Evolutionary conservation across 2,888 invertebrate genomes (phyloP).

Genomic region (Amphipyra berbera): DNA sequence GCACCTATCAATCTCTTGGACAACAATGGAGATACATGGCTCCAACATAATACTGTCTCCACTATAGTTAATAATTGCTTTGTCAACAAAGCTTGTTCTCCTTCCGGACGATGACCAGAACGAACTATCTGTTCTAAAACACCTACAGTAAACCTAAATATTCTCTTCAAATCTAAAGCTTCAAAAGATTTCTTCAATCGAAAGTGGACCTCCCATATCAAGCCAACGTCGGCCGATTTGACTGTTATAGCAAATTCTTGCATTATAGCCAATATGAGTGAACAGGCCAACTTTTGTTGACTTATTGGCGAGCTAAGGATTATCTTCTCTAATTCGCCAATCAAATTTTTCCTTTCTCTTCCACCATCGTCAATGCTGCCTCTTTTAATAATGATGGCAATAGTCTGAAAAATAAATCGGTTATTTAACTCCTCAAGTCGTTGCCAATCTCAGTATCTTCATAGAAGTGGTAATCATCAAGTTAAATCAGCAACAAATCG

Average conservation of each 20-base stretch:
- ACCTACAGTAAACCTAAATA: conserved; percentile 91
- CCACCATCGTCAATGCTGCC: conserved; percentile 94
- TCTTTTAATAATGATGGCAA: conserved; percentile 96
- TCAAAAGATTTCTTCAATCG: conserved; percentile 96
- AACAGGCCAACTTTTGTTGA: conserved; percentile 95
- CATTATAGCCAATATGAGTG: conserved; percentile 94
- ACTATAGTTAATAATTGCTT: conserved; percentile 93
- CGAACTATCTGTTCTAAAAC: conserved; percentile 83
- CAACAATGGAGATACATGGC: conserved; percentile 92
- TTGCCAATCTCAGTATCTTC: not conserved
- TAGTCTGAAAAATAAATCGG: conserved; percentile 87
- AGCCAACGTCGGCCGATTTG: conserved; percentile 95
- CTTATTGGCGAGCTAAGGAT: conserved; percentile 94
- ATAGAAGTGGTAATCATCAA: no score
- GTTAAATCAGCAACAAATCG: no score
- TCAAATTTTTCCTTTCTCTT: conserved; percentile 91
- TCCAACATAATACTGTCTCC: conserved; percentile 95
- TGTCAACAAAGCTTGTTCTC: conserved; percentile 88
- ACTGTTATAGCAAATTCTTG: conserved; percentile 96
- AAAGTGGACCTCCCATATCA: conserved; percentile 96
- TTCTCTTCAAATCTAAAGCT: conserved; percentile 93
- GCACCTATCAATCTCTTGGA: conserved; percentile 93
- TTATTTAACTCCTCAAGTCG: not conserved
- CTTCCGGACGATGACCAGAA: conserved; percentile 86
- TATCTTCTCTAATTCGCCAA: conserved; percentile 94